A percentile compares a stretch with the other conserved stretches of the same genome.
These are phyloP conservation scores for Apoda limacodes DNA, from an alignment of 2,888 invertebrate species.

Conservation along the genomic window DNA sequence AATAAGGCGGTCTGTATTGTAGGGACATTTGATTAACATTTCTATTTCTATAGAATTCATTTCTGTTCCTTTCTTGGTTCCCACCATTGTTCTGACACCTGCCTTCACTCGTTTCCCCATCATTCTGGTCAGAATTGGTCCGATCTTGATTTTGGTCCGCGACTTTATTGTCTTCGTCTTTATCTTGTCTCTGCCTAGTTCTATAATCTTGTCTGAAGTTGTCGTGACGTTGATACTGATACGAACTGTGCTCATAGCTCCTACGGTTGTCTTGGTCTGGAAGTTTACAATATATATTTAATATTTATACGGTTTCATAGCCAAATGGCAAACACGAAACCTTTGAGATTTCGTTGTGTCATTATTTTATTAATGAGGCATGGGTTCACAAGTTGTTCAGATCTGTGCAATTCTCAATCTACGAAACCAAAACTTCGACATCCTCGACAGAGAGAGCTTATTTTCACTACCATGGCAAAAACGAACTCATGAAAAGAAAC, in stretches of 20 bases:
- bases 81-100: constrained; percentile 1
- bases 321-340: too few relatives aligned
- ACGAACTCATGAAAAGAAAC: too few relatives aligned
- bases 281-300: too few relatives aligned
- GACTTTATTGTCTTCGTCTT: constrained; percentile 4
- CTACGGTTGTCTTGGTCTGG: constrained; percentile 24
- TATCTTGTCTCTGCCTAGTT: constrained; percentile 6
- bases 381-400: too few relatives aligned
- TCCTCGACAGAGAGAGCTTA: too few relatives aligned
- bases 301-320: too few relatives aligned
- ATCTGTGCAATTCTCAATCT: too few relatives aligned
- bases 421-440: too few relatives aligned
- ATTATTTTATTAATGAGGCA: too few relatives aligned
- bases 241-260: constrained; percentile 19
- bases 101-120: background rate
- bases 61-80: constrained; percentile 7
- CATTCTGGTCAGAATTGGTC: background rate
- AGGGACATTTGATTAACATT: constrained; percentile 16
- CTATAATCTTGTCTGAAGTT: constrained; percentile 6
- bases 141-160: constrained; percentile 1
- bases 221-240: constrained; percentile 9
- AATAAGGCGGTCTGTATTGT: constrained; percentile 33
- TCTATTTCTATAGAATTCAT: constrained; percentile 4
- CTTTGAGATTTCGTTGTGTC: too few relatives aligned
- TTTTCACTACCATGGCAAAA: too few relatives aligned